phyloP scores from a whole-genome alignment of 2,113 vertebrate species.

The Propithecus coquereli region DNA sequence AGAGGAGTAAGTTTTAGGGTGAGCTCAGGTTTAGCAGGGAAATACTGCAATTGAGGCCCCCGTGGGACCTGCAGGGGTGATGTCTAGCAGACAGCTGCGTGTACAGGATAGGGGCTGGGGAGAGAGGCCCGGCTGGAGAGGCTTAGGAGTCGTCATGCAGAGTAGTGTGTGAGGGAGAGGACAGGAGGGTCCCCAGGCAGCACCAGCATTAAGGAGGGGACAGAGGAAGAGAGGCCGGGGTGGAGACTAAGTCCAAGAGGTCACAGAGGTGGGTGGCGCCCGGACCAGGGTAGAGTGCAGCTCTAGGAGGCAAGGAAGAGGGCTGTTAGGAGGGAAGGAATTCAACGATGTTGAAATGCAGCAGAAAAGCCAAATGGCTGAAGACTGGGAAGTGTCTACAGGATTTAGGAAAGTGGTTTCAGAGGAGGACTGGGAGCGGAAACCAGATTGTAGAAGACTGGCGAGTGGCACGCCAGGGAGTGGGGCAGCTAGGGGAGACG shows the following conservation, averaged over 20 bases:
- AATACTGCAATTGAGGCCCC: neutral
- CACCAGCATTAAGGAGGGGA: neutral
- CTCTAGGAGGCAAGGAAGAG: neutral
- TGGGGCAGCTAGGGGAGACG: neutral
- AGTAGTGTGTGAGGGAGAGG: neutral
- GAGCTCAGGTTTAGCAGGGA: neutral
- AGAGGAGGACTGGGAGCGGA: neutral
- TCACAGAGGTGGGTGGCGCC: neutral
- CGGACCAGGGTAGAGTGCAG: neutral
- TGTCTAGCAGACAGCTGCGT: neutral
- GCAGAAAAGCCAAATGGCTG: neutral
- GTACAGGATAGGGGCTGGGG: neutral
- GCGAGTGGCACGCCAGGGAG: neutral
- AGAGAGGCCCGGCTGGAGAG: neutral
- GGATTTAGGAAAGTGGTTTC: neutral
- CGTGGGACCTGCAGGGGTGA: accelerated
- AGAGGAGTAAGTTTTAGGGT: neutral
- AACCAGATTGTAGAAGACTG: neutral
- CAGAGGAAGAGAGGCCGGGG: neutral
- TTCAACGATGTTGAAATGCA: neutral
- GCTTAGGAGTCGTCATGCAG: neutral
- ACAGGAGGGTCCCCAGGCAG: neutral
- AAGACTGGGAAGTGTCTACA: neutral
- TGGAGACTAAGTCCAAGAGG: neutral
- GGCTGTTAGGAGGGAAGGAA: neutral